phyloP scores from a whole-genome alignment of 2,113 vertebrate genomes.

The Nycticryphes semicollaris region DNA sequence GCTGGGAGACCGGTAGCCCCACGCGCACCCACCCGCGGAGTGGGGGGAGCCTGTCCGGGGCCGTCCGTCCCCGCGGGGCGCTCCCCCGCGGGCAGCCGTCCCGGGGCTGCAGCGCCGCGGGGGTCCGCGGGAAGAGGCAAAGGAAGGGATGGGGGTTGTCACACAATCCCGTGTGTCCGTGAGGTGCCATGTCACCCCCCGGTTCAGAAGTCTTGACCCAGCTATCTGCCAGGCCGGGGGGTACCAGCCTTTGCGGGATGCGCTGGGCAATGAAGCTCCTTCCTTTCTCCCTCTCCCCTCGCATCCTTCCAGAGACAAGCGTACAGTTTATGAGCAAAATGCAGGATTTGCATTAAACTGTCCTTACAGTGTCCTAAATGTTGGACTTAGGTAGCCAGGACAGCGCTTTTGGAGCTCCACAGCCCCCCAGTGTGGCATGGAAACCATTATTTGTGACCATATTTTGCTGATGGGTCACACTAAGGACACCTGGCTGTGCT shows the following conservation, averaged over 20 bases:
- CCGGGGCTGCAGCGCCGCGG: not conserved
- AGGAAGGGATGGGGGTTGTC: not conserved
- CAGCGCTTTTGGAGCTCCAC: not conserved
- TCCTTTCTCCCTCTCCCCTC: not conserved
- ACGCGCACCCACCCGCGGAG: not conserved
- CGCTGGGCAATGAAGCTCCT: not conserved
- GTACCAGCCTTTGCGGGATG: not conserved
- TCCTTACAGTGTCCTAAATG: not conserved
- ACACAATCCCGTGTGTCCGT: not conserved
- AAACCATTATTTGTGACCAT: fast-evolving
- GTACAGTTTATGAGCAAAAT: fast-evolving
- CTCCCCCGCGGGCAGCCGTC: no score
- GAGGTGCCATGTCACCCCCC: not conserved
- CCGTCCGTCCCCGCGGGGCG: not conserved
- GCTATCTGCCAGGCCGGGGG: fast-evolving
- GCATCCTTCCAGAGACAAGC: not conserved
- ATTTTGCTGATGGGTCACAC: not conserved
- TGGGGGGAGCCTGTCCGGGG: not conserved
- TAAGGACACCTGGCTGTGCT: not conserved
- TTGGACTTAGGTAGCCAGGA: fast-evolving
- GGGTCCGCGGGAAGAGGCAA: not conserved
- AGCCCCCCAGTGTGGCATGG: not conserved
- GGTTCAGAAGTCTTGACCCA: not conserved
- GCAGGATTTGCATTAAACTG: not conserved
- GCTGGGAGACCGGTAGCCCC: not conserved